Percentiles rank a stretch among this genome's conserved stretches.
These are phyloP conservation scores for Pseudopodoces humilis DNA, from an alignment of 2,113 vertebrate species.

Conservation along the genomic window DNA sequence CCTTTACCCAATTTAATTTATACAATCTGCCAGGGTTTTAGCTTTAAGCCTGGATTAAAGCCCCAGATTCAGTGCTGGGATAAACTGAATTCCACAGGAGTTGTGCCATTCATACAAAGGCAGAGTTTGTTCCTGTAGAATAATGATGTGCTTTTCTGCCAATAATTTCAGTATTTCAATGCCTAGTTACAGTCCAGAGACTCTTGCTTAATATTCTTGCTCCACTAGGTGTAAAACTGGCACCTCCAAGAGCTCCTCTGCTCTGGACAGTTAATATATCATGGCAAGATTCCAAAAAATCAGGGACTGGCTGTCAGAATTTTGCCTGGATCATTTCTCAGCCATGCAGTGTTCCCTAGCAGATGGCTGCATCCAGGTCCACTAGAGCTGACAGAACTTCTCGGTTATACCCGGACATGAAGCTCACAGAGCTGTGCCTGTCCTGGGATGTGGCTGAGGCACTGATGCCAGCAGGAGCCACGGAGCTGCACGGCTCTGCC, in stretches of 20 bases:
- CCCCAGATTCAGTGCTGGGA: background rate
- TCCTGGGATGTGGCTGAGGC: background rate
- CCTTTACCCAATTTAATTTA: constrained; percentile 7
- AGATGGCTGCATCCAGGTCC: background rate
- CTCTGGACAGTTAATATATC: background rate
- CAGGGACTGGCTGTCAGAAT: background rate
- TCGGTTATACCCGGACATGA: accelerated
- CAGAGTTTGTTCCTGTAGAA: background rate
- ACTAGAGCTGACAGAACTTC: background rate
- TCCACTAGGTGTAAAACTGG: background rate
- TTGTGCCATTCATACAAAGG: background rate
- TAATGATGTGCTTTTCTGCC: background rate
- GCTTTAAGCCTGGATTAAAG: constrained; percentile 13
- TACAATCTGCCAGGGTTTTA: background rate
- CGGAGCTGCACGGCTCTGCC: background rate
- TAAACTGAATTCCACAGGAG: background rate
- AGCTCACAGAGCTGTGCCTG: background rate
- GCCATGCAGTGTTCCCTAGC: background rate
- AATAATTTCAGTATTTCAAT: background rate
- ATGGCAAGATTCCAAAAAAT: background rate
- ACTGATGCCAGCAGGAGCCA: background rate
- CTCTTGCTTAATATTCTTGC: background rate
- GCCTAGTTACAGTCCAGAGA: background rate
- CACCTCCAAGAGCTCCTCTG: background rate
- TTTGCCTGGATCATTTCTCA: background rate